Percentiles rank a stretch among this genome's conserved stretches.
Conservation (phyloP, 2,797 vertebrate species). For the Benthosema pterotum region DNA sequence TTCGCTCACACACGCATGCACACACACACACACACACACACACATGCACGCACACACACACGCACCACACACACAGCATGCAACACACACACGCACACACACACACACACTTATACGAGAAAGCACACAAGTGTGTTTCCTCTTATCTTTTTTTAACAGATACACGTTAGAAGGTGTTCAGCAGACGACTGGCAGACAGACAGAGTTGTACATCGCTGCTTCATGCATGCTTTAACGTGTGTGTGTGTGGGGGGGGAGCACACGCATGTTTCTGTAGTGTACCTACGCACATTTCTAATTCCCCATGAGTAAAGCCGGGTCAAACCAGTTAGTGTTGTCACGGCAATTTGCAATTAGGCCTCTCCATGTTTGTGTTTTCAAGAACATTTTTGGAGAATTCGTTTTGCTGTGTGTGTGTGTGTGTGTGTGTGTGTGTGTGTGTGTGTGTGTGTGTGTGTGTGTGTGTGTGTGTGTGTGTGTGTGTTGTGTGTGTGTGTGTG, state of each 20-base stretch:
- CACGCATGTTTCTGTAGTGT: neutral
- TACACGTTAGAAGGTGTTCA: neutral
- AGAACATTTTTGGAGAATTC: slow-evolving; percentile 46
- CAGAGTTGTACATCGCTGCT: neutral
- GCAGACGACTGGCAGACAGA: neutral
- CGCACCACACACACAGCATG: slow-evolving; percentile 18
- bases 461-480: slow-evolving; percentile 16
- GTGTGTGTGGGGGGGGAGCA: too few species aligned
- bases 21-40: slow-evolving; percentile 20
- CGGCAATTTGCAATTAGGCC: slow-evolving; percentile 58
- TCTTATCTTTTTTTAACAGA: neutral
- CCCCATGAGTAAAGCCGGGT: slow-evolving; percentile 65
- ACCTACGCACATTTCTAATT: slow-evolving; percentile 52
- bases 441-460: slow-evolving; percentile 12
- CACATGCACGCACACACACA: slow-evolving; percentile 4
- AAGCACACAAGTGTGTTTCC: neutral
- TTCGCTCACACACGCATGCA: neutral
- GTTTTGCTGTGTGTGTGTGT: slow-evolving; percentile 21
- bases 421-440: slow-evolving; percentile 1
- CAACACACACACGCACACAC: slow-evolving; percentile 18
- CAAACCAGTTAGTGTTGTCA: slow-evolving; percentile 74
- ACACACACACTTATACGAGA: neutral
- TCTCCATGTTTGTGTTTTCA: slow-evolving; percentile 64
- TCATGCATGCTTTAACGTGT: slow-evolving; percentile 28
- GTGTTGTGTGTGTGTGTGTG: slow-evolving; percentile 25